Evolutionary conservation across 2,797 vertebrate species (phyloP), one percentile per base, ranked within the genome.

Genomic region (Microhierax caerulescens): DNA sequence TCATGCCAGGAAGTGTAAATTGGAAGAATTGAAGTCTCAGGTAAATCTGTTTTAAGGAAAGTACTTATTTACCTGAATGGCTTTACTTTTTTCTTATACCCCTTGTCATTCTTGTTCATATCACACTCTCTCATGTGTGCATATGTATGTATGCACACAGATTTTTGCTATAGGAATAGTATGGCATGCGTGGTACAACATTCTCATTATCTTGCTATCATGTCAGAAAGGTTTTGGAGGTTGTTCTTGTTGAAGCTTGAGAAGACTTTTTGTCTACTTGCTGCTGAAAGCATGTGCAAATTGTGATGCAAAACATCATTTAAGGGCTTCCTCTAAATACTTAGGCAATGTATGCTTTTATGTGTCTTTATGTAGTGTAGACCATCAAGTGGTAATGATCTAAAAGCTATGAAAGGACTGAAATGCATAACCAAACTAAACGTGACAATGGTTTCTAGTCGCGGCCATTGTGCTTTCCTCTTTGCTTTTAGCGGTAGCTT

Each of bases 11-110:
- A 99, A 99, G 85, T 97, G 96, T 82, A 99, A 98, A 96, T 92
- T 99, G 96, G 98, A 99, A 83, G 98, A 98, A 61, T 82, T 99
- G 92, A 97, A 99, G 60, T 98, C 97, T 93, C 99, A 99, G 99
- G 99, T 99, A 98, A 98, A 88, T 82, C 11, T 41, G 0, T 59
- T 61, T 85, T 84, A 53, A 69, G 56, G 75, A 74, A 80, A 80
- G 45, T 67, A 57, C 13, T 64, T 92, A 25, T 61, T 76, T 80
- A 43, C 57, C 56, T 54, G 34, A 80, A 74, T 51, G 36, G 13
- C 0, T 47, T 91, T 84, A 8, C 5, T 57, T 86, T 81, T 72
- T 91, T 43, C 22, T 65, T 73, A 21, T 13, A 45, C 3, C 6
- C 10, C 11, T 54, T 72, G 45, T 78, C 12, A 28, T 68, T 64